phyloP scores from a whole-genome alignment of 2,888 invertebrate species.

The Zonitis immaculata region DNA sequence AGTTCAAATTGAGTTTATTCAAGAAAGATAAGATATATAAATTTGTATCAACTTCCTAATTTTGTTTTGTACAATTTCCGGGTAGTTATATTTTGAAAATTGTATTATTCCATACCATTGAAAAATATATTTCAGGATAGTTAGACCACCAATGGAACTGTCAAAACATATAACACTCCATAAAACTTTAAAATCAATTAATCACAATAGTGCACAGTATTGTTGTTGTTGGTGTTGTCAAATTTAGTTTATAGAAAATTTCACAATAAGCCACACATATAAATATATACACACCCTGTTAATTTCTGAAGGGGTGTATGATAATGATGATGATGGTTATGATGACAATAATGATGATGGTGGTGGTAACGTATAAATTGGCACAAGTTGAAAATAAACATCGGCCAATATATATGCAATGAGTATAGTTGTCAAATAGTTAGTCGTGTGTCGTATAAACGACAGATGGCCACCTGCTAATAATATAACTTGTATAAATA shows the following conservation, averaged over 20 bases:
- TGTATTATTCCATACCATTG: conserved; percentile 15
- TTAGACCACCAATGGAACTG: conserved; percentile 12
- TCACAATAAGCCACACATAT: no score
- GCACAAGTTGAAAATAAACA: conserved; percentile 31
- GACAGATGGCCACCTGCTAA: conserved; percentile 39
- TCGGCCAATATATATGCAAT: no score
- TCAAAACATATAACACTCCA: conserved; percentile 8
- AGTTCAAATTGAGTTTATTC: no score
- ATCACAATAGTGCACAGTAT: conserved; percentile 20
- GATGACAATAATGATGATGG: neutral
- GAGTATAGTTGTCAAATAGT: no score
- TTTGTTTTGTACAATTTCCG: no score
- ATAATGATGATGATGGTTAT: neutral
- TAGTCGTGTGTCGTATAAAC: no score
- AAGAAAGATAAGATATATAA: no score
- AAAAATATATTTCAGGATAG: conserved; percentile 11
- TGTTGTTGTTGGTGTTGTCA: conserved; percentile 14
- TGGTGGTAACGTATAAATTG: conserved; percentile 27
- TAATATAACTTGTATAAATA: conserved; percentile 38
- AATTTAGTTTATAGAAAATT: conserved; percentile 16
- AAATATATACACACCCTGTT: conserved; percentile 5
- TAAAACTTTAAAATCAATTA: conserved; percentile 19
- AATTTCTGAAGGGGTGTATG: neutral
- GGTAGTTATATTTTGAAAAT: no score
- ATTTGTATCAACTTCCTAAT: no score